Percentiles rank a stretch among this genome's conserved stretches.
These are phyloP conservation scores for Paracanthobrama guichenoti DNA, from an alignment of 2,113 vertebrate species.

Conservation along the genomic window DNA sequence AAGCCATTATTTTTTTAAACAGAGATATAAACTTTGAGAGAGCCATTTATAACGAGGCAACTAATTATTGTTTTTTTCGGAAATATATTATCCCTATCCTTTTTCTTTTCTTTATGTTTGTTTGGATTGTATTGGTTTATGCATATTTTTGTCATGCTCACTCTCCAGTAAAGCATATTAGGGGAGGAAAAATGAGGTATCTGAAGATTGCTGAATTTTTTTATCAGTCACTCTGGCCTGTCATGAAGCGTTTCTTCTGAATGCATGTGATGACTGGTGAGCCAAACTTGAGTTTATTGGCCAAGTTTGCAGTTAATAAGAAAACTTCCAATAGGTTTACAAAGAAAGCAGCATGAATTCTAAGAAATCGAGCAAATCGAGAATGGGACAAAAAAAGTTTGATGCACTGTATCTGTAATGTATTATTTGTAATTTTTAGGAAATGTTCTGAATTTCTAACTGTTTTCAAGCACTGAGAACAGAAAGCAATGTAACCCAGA, in stretches of 20 bases:
- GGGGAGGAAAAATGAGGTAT: too few species aligned
- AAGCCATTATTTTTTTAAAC: background rate
- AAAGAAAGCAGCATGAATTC: background rate
- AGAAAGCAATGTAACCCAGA: background rate
- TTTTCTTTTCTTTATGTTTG: background rate
- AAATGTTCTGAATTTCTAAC: background rate
- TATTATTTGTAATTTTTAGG: background rate
- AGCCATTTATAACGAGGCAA: background rate
- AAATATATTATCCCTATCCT: background rate
- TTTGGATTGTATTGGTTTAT: background rate
- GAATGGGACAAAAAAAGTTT: too few species aligned
- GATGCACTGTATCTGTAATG: background rate
- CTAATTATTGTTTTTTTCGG: background rate
- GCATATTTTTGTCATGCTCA: background rate
- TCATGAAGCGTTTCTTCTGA: background rate
- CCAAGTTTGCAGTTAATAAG: background rate
- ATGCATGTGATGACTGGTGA: conserved; percentile 36
- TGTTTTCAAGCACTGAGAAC: background rate
- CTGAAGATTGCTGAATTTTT: background rate
- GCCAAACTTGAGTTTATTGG: background rate
- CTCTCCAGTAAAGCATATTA: background rate
- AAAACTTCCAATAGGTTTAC: background rate
- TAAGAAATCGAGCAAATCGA: background rate
- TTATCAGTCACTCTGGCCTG: background rate
- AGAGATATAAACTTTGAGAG: too few species aligned